phyloP scores from a whole-genome alignment of 2,797 vertebrate genomes.

The Erethizon dorsatum region DNA sequence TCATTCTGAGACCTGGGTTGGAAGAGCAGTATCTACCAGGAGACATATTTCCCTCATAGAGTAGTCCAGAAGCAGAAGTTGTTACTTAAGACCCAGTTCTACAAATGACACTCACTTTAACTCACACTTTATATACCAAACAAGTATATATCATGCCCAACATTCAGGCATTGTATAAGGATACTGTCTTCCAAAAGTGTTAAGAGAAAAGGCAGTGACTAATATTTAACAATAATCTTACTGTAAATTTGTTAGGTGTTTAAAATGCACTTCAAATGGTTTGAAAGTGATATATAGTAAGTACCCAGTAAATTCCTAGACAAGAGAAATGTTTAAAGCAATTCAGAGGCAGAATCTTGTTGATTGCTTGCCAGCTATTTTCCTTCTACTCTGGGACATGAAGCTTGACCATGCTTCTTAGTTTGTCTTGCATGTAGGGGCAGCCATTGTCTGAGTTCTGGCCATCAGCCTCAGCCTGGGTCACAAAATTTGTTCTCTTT shows the following conservation, averaged over 20 bases:
- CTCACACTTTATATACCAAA: neutral
- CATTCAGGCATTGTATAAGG: neutral
- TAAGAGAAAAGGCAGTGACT: neutral
- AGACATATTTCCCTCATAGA: neutral
- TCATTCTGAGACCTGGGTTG: neutral
- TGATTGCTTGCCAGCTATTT: neutral
- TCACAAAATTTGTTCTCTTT: neutral
- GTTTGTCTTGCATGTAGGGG: neutral
- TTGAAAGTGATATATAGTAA: neutral
- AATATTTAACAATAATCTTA: constrained; percentile 2
- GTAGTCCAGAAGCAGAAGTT: neutral
- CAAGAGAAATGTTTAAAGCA: constrained; percentile 2
- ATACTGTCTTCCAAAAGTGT: neutral
- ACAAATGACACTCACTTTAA: neutral
- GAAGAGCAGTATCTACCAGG: neutral
- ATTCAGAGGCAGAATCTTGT: neutral
- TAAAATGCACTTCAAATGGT: neutral
- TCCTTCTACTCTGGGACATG: neutral
- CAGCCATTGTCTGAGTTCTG: neutral
- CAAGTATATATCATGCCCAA: neutral
- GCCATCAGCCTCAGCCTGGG: neutral
- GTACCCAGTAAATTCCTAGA: neutral
- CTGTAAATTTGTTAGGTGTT: neutral
- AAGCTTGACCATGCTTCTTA: neutral
- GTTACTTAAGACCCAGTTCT: neutral